phyloP scores from a whole-genome alignment of 1,140 invertebrate species.

The Solenopsis invicta region DNA sequence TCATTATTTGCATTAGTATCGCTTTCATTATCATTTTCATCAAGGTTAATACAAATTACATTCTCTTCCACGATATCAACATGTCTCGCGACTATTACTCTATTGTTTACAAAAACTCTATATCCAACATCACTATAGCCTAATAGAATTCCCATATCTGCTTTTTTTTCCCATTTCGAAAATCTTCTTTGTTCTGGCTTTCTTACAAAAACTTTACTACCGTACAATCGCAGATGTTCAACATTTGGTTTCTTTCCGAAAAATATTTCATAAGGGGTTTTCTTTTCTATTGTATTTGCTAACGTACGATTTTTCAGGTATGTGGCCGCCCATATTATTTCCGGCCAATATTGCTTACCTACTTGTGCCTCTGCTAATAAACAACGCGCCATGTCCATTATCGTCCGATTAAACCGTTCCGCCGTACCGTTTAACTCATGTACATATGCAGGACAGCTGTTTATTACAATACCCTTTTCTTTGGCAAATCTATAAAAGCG shows the following conservation, averaged over 20 bases:
- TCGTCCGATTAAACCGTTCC: constrained; percentile 27
- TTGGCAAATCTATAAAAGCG: background rate
- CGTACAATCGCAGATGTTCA: constrained; percentile 12
- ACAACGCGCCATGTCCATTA: constrained; percentile 34
- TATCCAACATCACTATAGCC: constrained; percentile 34
- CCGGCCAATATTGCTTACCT: constrained; percentile 23
- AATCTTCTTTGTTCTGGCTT: constrained; percentile 4
- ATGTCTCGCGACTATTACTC: constrained; percentile 60
- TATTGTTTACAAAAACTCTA: constrained; percentile 53
- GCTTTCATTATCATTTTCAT: background rate
- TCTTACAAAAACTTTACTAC: constrained; percentile 45
- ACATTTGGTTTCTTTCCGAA: background rate
- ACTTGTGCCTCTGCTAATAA: constrained; percentile 23
- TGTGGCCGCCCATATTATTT: background rate
- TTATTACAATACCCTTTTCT: background rate
- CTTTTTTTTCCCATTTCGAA: constrained; percentile 55
- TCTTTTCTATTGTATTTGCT: constrained; percentile 38
- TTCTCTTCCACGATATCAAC: constrained; percentile 67
- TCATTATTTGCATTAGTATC: background rate
- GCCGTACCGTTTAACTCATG: constrained; percentile 42
- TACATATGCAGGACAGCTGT: constrained; percentile 39
- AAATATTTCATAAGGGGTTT: constrained; percentile 48
- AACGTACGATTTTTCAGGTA: constrained; percentile 41
- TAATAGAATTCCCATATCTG: constrained; percentile 58
- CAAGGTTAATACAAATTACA: constrained; percentile 42